Base-by-base conservation (phyloP, 2,797 vertebrate species). In the Miichthys miiuy region DNA sequence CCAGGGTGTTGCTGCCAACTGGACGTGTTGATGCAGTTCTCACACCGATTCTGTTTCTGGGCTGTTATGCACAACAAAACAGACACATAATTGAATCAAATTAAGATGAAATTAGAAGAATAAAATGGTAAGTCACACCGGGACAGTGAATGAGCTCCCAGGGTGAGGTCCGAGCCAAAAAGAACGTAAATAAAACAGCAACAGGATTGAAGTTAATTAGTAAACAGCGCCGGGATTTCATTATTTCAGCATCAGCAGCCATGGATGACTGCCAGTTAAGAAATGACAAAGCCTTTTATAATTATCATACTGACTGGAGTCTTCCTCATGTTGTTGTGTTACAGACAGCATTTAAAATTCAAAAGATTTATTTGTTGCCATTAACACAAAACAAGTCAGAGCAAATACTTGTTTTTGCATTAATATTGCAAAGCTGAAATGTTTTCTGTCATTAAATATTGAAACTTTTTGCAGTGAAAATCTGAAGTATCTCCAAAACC, bases 371-470 rank as follows among this genome's bases (percentile, higher is more conserved):
- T 50, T 54, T 56, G 66, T 18, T 0, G 0, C 21, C 21, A 1
- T 70, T 52, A 48, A 58, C 47, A 46, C 46, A 71, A 56, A 71
- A 67, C 23, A 30, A 52, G 46, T 71, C 41, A 62, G 38, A 54
- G 17, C 12, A 68, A 76, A 42, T 30, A 34, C 42, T 68, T 75
- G 14, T 64, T 58, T n/a, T n/a, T n/a, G n/a, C n/a, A 61, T 69
- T n/a, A 73, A 66, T 76, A 65, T 20, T 67, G 18, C 46, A 81
- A 70, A 61, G 27, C 16, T 34, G 4, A 79, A 72, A 72, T 41
- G 50, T 56, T 48, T 56, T n/a, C 1, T 64, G 30, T 57, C 25
- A 76, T 76, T 58, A 73, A 77, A 70, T 52, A 85, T 77, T 57
- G 0, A 74, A 27, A 44, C 17, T 3, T 65, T 55, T 68, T 62